These are phyloP conservation scores for Lontra canadensis DNA, from an alignment of 2,113 vertebrate species.

Conservation along the genomic window DNA sequence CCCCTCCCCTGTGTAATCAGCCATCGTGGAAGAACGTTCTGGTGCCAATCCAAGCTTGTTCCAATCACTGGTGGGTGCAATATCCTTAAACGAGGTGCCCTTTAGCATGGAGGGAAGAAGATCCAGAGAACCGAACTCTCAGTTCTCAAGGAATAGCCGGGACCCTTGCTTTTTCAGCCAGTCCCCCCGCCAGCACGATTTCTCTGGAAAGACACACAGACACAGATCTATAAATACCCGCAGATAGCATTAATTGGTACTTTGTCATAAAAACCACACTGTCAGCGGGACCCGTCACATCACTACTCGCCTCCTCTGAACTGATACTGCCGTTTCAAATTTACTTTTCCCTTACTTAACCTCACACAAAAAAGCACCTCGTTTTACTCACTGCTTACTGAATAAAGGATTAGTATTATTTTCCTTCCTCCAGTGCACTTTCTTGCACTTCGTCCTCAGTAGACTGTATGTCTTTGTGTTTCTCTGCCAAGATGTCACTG, in stretches of 20 bases:
- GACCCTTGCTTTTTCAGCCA: background rate
- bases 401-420: conserved; percentile 87
- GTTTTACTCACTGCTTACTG: conserved; percentile 81
- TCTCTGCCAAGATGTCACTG: conserved; percentile 82
- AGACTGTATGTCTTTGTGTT: conserved; percentile 81
- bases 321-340: conserved; percentile 50
- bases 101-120: background rate
- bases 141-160: background rate
- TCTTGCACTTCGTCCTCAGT: conserved; percentile 83
- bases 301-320: background rate
- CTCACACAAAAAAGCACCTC: conserved; percentile 30
- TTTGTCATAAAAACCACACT: background rate
- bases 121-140: background rate
- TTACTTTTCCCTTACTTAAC: conserved; percentile 81
- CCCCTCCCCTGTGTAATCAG: background rate
- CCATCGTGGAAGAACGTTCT: background rate
- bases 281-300: background rate
- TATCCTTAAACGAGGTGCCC: background rate
- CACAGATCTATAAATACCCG: background rate
- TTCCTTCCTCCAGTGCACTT: conserved; percentile 86
- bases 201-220: background rate
- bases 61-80: background rate
- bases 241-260: no score
- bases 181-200: no score
- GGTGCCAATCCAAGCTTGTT: background rate